phyloP scores from a whole-genome alignment of 2,797 vertebrate species.

The Takifugu ocellatus region DNA sequence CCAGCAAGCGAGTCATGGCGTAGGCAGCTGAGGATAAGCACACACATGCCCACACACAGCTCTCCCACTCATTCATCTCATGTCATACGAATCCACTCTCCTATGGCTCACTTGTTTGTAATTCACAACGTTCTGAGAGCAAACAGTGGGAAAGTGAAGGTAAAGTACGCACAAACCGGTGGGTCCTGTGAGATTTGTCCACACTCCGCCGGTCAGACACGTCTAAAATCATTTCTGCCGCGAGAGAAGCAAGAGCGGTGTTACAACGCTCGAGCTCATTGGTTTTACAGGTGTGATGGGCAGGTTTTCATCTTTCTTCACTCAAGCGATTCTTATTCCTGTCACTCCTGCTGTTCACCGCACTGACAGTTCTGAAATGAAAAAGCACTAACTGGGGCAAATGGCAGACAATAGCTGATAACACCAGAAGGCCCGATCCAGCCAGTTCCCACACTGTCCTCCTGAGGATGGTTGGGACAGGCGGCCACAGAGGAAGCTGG shows the following conservation, averaged over 20 bases:
- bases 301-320: slow-evolving; percentile 53
- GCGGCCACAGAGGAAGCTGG: slow-evolving; percentile 10
- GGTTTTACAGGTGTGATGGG: slow-evolving; percentile 46
- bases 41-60: slow-evolving; percentile 34
- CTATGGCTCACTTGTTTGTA: slow-evolving; percentile 27
- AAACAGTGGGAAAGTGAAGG: neutral
- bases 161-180: neutral
- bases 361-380: slow-evolving; percentile 43
- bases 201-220: slow-evolving; percentile 19
- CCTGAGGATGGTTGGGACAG: neutral
- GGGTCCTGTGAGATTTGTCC: slow-evolving; percentile 14
- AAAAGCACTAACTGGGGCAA: slow-evolving; percentile 48
- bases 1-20: slow-evolving; percentile 51
- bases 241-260: slow-evolving; percentile 18
- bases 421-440: slow-evolving; percentile 11
- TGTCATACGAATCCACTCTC: slow-evolving; percentile 51
- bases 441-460: slow-evolving; percentile 8
- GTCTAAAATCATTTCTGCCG: slow-evolving; percentile 23
- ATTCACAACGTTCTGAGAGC: slow-evolving; percentile 20
- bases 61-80: slow-evolving; percentile 60
- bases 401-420: slow-evolving; percentile 48
- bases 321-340: slow-evolving; percentile 40
- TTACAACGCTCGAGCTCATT: slow-evolving; percentile 19
- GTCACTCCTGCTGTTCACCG: slow-evolving; percentile 42
- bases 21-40: slow-evolving; percentile 51